These are phyloP conservation scores for Syngnathus floridae DNA, from an alignment of 2,113 vertebrate genomes.

Conservation along the genomic window DNA sequence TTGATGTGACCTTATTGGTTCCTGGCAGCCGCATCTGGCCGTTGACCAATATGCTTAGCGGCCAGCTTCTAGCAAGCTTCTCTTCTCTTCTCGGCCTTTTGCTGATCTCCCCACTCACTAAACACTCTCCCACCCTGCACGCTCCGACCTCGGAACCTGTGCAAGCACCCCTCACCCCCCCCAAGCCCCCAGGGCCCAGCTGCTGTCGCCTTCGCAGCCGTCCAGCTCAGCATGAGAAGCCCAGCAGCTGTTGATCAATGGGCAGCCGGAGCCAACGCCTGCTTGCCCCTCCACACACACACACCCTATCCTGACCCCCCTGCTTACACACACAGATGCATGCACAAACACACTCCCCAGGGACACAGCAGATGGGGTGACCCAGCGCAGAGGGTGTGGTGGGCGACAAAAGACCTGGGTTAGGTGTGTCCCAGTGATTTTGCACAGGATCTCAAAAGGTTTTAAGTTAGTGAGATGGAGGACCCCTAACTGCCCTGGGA, in stretches of 20 bases:
- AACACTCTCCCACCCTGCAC: conserved; percentile 16
- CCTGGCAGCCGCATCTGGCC: conserved; percentile 46
- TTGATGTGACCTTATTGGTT: conserved; percentile 28
- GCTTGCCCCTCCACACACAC: conserved; percentile 25
- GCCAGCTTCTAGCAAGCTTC: conserved; percentile 23
- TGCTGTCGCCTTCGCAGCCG: conserved; percentile 60
- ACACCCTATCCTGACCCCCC: conserved; percentile 47
- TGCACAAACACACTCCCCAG: conserved; percentile 50
- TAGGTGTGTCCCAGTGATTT: conserved; percentile 44
- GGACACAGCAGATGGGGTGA: conserved; percentile 65
- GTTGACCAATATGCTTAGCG: conserved; percentile 17
- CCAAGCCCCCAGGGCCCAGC: conserved; percentile 50
- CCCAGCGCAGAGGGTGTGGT: conserved; percentile 59
- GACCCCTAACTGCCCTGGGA: not conserved
- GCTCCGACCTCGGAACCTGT: conserved; percentile 15
- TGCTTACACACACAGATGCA: conserved; percentile 35
- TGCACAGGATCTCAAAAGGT: not conserved
- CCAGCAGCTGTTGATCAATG: conserved; percentile 74
- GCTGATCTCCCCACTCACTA: conserved; percentile 14
- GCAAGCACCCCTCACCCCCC: conserved; percentile 4
- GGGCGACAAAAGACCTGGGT: conserved; percentile 37
- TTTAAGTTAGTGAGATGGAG: not conserved
- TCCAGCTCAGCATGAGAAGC: conserved; percentile 69
- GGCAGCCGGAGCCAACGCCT: conserved; percentile 67
- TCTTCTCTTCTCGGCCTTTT: not conserved